These are phyloP conservation scores for Aptenodytes forsteri DNA, from an alignment of 2,113 vertebrate species.

Conservation along the genomic window DNA sequence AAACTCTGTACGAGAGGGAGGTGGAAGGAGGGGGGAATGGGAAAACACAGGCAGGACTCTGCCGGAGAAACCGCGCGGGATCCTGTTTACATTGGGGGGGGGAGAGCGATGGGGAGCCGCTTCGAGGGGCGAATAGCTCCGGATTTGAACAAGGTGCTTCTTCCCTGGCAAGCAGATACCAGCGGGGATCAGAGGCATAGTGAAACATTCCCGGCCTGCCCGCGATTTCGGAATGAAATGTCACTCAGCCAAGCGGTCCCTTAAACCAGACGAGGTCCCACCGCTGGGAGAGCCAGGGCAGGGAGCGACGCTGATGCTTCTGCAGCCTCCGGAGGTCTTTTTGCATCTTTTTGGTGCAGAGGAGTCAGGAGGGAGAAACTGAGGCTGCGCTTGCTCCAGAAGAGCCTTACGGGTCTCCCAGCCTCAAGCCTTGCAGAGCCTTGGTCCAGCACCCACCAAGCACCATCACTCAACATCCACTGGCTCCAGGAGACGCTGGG, in stretches of 20 bases:
- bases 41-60: background rate
- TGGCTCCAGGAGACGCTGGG: background rate
- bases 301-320: background rate
- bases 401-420: background rate
- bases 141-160: conserved; percentile 24
- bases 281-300: background rate
- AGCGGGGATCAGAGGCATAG: conserved; percentile 47
- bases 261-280: background rate
- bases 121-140: background rate
- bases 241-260: background rate
- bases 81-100: background rate
- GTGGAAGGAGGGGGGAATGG: background rate
- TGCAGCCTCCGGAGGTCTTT: background rate
- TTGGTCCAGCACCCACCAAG: background rate
- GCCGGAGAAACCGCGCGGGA: background rate
- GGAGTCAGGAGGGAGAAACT: background rate
- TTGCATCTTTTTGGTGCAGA: background rate
- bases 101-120: background rate
- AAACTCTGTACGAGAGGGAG: conserved; percentile 4
- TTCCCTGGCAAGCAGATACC: conserved; percentile 8
- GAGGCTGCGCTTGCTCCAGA: background rate
- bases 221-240: conserved; percentile 26
- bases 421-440: background rate
- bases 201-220: conserved; percentile 36
- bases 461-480: background rate